Percentiles rank a stretch among this genome's conserved stretches.
phyloP scores from a whole-genome alignment of 2,888 invertebrate species.

The Ligdia adustata region DNA sequence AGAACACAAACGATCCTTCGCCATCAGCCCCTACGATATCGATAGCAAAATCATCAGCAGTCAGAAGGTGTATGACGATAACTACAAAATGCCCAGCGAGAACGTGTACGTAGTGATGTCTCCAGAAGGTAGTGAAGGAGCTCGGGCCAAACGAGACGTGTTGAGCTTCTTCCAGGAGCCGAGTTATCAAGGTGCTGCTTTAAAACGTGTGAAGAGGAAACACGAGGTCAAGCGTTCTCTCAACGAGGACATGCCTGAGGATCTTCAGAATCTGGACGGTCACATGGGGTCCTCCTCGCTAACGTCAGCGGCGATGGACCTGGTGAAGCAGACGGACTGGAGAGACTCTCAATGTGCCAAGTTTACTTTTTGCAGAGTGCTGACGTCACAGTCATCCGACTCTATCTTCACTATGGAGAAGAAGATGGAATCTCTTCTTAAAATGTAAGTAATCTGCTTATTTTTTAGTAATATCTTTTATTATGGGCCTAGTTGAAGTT shows the following conservation, averaged over 20 bases:
- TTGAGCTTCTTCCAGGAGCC: slow-evolving; percentile 55
- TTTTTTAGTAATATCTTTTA: too few species aligned
- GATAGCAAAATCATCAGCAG: slow-evolving; percentile 72
- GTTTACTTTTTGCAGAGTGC: slow-evolving; percentile 89
- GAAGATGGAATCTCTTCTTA: slow-evolving; percentile 89
- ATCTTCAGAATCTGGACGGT: slow-evolving; percentile 66
- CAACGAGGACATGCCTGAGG: slow-evolving; percentile 69
- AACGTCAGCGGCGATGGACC: slow-evolving; percentile 72
- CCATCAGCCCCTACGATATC: slow-evolving; percentile 63
- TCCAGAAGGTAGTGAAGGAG: slow-evolving; percentile 59
- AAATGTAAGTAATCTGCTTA: slow-evolving; percentile 90
- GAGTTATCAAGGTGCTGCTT: slow-evolving; percentile 45
- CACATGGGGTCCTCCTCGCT: slow-evolving; percentile 53
- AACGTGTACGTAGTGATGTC: slow-evolving; percentile 81
- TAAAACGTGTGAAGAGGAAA: slow-evolving; percentile 58
- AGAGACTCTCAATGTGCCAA: slow-evolving; percentile 91
- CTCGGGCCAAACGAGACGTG: slow-evolving; percentile 65
- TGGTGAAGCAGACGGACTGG: slow-evolving; percentile 86
- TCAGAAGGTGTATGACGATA: slow-evolving; percentile 75
- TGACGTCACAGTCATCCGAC: slow-evolving; percentile 87
- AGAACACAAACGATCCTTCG: slow-evolving; percentile 84
- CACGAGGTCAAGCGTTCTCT: slow-evolving; percentile 62
- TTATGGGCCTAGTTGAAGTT: too few species aligned
- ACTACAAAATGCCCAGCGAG: slow-evolving; percentile 82
- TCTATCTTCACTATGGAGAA: slow-evolving; percentile 91